Evolutionary conservation across 2,888 invertebrate species (phyloP), one percentile per base, ranked within the genome.

Genomic region (Drosophila sordidula): DNA sequence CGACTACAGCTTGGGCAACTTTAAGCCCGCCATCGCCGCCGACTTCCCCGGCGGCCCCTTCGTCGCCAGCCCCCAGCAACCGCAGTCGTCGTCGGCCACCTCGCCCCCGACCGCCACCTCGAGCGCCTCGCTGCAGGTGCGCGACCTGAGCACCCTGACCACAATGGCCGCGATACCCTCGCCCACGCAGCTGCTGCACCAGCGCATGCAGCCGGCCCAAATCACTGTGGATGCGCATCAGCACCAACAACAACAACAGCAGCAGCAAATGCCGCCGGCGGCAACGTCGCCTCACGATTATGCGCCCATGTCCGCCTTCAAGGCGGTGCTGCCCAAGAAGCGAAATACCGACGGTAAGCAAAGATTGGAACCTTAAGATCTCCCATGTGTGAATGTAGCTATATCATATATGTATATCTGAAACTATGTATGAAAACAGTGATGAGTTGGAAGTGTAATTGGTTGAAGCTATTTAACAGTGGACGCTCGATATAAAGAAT

Each of bases 331-430:
- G 63, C 92, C 92, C 45, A 92, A 92, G 79, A 91, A 92, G 77
- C 91, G 92, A 74, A 87, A 81, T 81, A 67, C 91, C 92, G 92
- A 92, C 92, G 92, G 92, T 91, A 90, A 91, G 92, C 77, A 1
- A 29, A 4, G 25, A 4, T 6, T 5, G 14, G 2, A 39, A 12
- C 2, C 26, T 3, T n/a, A 14, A n/a, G 25, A 9, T 26, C 11
- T 8, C 8, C 26, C 26, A 29, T 29, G 6, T 22, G 6, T 8
- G 39, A 11, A 22, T 41, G 6, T 14, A 26, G 29, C 12, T 32
- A 12, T 47, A 22, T 34, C 0, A 29, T 18, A 4, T 36, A 22
- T n/a, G 36, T 32, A 22, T n/a, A 34, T 34, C 12, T 12, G 34
- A 11, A 4, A 12, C 12, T 12, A 12, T 11, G 32, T 32, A 3